Base-by-base conservation (phyloP, 1,140 invertebrate species). In the Sesamia nonagrioides region DNA sequence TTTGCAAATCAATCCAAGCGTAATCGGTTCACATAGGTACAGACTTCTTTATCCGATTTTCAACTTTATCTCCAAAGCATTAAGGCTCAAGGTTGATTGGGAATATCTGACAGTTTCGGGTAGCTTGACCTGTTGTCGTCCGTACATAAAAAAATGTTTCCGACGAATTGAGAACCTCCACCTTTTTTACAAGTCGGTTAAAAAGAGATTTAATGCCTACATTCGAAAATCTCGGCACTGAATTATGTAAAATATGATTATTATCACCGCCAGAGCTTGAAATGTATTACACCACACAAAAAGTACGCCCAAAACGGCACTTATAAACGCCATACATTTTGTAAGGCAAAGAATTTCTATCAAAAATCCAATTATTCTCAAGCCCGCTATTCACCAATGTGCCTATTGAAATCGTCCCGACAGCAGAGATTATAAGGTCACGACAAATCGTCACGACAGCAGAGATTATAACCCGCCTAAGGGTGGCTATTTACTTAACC, bases 351-450 rank as follows among this genome's bases (percentile, higher is more conserved):
- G 61, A 42, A 66, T 66, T 66, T 66, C 61, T 66, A 66, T 66
- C 61, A 66, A 42, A 66, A 66, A 66, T 45, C 61, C 61, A 66
- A 66, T 66, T 66, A 66, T 66, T 42, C 61, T 66, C 61, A 17
- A 66, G 61, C 42, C 37, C 11, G 9, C 27, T 60, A 60, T 60
- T 66, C 37, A 66, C 7, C 35, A 13, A 15, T 15, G 18, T 15
- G 60, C n/a, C 61, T 45, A 66, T 66, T 66, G 61, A 66, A 66
- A 66, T 66, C 61, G n/a, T 42, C 37, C 42, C 35, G 17, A 42
- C 37, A 42, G 17, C 17, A 35, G 13, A 66, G 61, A 66, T 66
- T 66, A 66, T 7, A 42, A 21, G 37, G 61, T 66, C n/a, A n/a
- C n/a, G n/a, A n/a, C n/a, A 66, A 66, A 66, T 66, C 61, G n/a